phyloP scores from a whole-genome alignment of 2,797 vertebrate species.

The Girardinus metallicus region DNA sequence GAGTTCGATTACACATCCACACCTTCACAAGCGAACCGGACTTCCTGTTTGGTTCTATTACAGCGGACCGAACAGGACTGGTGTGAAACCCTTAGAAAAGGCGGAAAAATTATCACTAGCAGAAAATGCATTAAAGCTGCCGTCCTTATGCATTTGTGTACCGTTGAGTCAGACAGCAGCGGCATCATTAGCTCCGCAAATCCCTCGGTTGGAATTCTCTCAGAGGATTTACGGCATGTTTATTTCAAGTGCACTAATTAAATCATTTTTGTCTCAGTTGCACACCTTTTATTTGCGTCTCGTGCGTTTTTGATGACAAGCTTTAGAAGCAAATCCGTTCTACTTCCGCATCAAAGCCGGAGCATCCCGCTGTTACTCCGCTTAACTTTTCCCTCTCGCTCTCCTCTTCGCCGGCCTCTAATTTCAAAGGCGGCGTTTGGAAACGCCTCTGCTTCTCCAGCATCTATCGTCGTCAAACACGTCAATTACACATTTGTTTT shows the following conservation, averaged over 20 bases:
- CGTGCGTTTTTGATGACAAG: conserved; percentile 28
- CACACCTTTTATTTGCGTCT: conserved; percentile 26
- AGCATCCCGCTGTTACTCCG: conserved; percentile 16
- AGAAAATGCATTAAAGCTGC: not conserved
- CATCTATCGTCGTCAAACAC: conserved; percentile 55
- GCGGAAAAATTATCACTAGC: not conserved
- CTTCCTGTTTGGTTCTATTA: too few relatives aligned
- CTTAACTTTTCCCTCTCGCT: conserved; percentile 22
- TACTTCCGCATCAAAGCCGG: conserved; percentile 31
- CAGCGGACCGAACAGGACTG: too few relatives aligned
- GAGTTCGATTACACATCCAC: too few relatives aligned
- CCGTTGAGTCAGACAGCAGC: not conserved
- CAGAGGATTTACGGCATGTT: not conserved
- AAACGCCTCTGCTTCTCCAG: conserved; percentile 19
- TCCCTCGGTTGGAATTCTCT: not conserved
- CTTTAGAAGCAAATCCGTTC: not conserved
- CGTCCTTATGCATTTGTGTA: not conserved
- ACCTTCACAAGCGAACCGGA: too few relatives aligned
- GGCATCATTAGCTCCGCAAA: not conserved
- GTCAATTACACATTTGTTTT: conserved; percentile 72
- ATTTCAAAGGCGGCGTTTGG: conserved; percentile 54
- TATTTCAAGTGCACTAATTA: conserved; percentile 12
- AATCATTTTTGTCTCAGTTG: conserved; percentile 6
- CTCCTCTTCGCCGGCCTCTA: conserved; percentile 21
- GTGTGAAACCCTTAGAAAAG: not conserved